Base-by-base conservation (phyloP, 1,140 invertebrate species). In the Scaptodrosophila lebanonensis region DNA sequence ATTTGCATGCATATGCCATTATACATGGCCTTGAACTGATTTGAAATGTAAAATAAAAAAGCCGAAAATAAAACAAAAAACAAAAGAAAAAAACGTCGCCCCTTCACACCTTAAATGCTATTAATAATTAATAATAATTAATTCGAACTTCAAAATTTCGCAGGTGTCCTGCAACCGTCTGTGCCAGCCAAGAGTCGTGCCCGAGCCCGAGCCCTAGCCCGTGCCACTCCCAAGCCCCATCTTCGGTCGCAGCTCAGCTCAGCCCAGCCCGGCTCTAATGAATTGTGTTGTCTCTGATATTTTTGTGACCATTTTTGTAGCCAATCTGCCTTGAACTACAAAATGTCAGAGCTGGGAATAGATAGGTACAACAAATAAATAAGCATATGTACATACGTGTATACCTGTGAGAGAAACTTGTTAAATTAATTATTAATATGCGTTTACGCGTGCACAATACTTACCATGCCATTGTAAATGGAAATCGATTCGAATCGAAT, bases 271-370 rank as follows among this genome's bases (percentile, higher is more conserved):
- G n/a, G n/a, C n/a, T n/a, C n/a, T n/a, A n/a, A n/a, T n/a, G n/a
- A 67, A 73, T 73, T 73, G 64, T 44, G 38, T 62, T 57, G 44
- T 42, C 57, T 54, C 49, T 47, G 32, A 39, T 48, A 11, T 18
- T 22, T 15, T 18, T 58, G 44, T 15, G 32, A 22, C 36, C 30
- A 20, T 12, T 12, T n/a, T 30, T 29, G 29, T 38, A 49, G 50
- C 60, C 73, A 64, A 79, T 52, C 75, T 33, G 57, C 75, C 75
- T 79, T 79, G 75, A 79, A 79, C 75, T 75, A 79, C 57, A 82
- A 79, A 75, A 43, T 68, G 61, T 70, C 58, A 59, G 61, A 38
- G 48, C 61, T 36, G 43, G 1, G 44, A 20, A 42, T 25, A 18
- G 12, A 49, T 47, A 6, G 12, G 35, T 44, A 9, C 15, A 45